These are phyloP conservation scores for Esox niger DNA, from an alignment of 2,113 vertebrate genomes.

Conservation along the genomic window DNA sequence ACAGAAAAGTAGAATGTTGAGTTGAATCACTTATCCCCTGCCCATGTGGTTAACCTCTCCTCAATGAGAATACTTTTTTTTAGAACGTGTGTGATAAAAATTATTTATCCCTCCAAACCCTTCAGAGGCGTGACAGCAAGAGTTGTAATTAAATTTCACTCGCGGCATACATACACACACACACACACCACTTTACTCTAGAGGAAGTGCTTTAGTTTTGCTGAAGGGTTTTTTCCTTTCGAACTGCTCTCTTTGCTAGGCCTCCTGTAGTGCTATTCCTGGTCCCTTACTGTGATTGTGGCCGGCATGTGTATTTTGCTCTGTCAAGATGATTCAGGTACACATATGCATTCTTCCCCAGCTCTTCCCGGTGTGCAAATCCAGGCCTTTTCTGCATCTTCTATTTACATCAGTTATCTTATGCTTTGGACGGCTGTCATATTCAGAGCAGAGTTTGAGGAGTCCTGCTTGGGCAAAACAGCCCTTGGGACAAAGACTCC, in stretches of 20 bases:
- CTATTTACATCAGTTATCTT: not conserved
- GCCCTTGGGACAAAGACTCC: not conserved
- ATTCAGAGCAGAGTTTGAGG: not conserved
- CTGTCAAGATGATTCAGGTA: not conserved
- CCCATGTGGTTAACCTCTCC: not conserved
- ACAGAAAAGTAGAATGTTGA: not conserved
- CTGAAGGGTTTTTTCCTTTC: constrained; percentile 35
- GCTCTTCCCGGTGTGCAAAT: not conserved
- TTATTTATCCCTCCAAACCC: constrained; percentile 12
- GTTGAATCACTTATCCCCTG: not conserved
- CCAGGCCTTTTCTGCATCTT: not conserved
- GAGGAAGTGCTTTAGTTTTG: constrained; percentile 46
- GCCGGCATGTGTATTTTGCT: constrained; percentile 22
- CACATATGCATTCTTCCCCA: not conserved
- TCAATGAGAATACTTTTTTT: constrained; percentile 36
- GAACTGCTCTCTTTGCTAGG: constrained; percentile 31
- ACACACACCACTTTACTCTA: constrained; percentile 15
- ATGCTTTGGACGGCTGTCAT: not conserved
- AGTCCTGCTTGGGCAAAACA: not conserved
- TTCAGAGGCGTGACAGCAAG: not conserved
- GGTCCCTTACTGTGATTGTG: constrained; percentile 37
- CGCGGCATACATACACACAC: no score
- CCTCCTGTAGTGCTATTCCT: constrained; percentile 37
- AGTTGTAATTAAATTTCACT: constrained; percentile 48
- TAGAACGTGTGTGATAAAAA: constrained; percentile 22